These are phyloP conservation scores for Papilio helenus DNA, from an alignment of 1,140 invertebrate species.

Conservation along the genomic window DNA sequence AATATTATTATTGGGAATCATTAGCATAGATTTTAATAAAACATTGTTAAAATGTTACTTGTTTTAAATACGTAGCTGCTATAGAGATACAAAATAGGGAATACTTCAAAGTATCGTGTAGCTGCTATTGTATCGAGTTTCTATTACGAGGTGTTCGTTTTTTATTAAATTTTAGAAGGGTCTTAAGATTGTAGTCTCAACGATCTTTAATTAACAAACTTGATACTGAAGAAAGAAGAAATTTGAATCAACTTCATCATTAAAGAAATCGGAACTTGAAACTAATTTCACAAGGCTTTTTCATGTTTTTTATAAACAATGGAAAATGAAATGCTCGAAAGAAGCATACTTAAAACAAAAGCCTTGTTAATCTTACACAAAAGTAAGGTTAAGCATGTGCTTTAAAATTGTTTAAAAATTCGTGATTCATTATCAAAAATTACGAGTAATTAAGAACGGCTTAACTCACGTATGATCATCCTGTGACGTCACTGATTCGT, in stretches of 20 bases:
- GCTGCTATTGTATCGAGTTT: constrained; percentile 14
- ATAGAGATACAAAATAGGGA: background rate
- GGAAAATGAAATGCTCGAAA: background rate
- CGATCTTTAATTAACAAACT: constrained; percentile 15
- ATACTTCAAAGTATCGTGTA: background rate
- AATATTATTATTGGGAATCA: too few species aligned
- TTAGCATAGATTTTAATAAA: too few species aligned
- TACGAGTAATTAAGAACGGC: too few species aligned
- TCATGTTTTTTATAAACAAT: background rate
- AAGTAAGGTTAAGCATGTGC: too few species aligned
- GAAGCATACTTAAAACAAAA: background rate
- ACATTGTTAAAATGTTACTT: background rate
- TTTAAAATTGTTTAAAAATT: too few species aligned
- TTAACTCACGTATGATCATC: too few species aligned
- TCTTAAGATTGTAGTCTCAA: constrained; percentile 4
- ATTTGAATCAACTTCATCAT: constrained; percentile 17
- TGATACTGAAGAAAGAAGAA: background rate
- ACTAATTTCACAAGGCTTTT: background rate
- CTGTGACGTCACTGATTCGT: too few species aligned
- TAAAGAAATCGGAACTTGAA: background rate
- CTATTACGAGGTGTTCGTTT: constrained; percentile 3
- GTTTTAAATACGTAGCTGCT: background rate
- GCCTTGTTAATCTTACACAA: background rate
- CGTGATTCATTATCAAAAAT: too few species aligned
- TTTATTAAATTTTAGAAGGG: constrained; percentile 17